phyloP scores from a whole-genome alignment of 2,888 invertebrate species.

The Drosophila barbarae region DNA sequence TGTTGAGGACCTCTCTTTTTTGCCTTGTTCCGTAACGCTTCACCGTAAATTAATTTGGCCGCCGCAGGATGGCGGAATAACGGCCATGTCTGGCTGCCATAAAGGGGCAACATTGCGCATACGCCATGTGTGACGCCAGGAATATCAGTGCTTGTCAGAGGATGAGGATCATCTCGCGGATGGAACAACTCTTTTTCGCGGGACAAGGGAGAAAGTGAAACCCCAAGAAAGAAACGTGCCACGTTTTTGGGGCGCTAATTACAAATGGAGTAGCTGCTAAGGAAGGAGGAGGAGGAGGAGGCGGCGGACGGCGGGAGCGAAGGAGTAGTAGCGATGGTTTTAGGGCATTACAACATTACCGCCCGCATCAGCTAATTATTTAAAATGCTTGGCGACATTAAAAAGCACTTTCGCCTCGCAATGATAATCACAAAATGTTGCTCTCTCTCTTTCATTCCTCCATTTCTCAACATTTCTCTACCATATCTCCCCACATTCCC shows the following conservation, averaged over 20 bases:
- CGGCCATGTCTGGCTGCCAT: slow-evolving; percentile 43
- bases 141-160: slow-evolving; percentile 9
- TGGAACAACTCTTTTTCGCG: slow-evolving; percentile 21
- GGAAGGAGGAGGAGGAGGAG: too few relatives aligned
- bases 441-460: slow-evolving; percentile 2
- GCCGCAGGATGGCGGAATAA: slow-evolving; percentile 31
- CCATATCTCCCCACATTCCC: not conserved
- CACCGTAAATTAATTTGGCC: slow-evolving; percentile 61
- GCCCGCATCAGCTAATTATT: slow-evolving; percentile 66
- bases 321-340: slow-evolving; percentile 1
- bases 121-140: slow-evolving; percentile 58
- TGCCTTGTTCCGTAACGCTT: slow-evolving; percentile 23
- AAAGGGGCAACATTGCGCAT: slow-evolving; percentile 65
- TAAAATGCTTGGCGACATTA: slow-evolving; percentile 72
- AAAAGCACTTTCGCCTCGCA: slow-evolving; percentile 67
- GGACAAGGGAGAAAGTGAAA: not conserved
- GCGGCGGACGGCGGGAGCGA: too few relatives aligned
- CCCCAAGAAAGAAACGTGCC: slow-evolving; percentile 4
- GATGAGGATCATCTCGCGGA: not conserved
- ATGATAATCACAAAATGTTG: slow-evolving; percentile 64
- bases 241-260: slow-evolving; percentile 49
- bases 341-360: slow-evolving; percentile 17
- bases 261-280: slow-evolving; percentile 22
- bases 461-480: not conserved
- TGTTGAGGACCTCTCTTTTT: not conserved